A percentile compares a stretch with the other conserved stretches of the same genome.
Evolutionary conservation across 2,888 invertebrate species (phyloP).

Genomic region (Plemyria rubiginata): DNA sequence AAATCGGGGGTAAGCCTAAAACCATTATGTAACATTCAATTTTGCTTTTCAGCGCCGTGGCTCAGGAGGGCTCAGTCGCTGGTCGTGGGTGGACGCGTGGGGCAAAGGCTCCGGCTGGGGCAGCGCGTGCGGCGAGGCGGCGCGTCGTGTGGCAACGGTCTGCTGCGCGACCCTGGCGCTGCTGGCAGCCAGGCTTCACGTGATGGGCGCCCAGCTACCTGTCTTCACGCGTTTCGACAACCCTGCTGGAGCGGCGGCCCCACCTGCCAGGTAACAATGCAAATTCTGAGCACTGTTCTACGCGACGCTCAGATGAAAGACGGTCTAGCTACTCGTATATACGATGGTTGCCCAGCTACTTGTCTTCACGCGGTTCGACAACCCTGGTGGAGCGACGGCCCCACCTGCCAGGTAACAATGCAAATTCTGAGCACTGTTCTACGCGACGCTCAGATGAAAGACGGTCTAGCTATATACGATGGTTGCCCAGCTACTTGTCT

Average conservation of each 20-base stretch:
- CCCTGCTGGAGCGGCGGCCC: slow-evolving; percentile 95
- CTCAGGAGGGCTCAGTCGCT: slow-evolving; percentile 60
- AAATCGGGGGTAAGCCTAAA: no score
- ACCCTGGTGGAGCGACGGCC: no score
- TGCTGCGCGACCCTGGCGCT: slow-evolving; percentile 91
- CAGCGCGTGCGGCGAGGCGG: slow-evolving; percentile 86
- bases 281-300: background rate
- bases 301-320: no score
- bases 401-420: background rate
- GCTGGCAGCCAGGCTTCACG: slow-evolving; percentile 92
- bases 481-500: no score
- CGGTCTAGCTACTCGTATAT: no score
- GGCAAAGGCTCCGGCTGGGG: slow-evolving; percentile 77
- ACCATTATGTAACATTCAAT: background rate
- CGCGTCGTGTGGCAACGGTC: slow-evolving; percentile 91
- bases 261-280: slow-evolving; percentile 84
- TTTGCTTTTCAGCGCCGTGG: slow-evolving; percentile 62
- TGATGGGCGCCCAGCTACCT: slow-evolving; percentile 98
- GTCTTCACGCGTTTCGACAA: slow-evolving; percentile 99
- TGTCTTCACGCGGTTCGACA: no score
- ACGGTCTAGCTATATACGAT: no score
- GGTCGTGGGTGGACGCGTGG: slow-evolving; percentile 79
- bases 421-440: no score
- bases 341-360: no score
- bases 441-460: no score